Evolutionary conservation across 92 coral and sea anemone genomes (phyloP).

Genomic region (Meandrina meandrites): DNA sequence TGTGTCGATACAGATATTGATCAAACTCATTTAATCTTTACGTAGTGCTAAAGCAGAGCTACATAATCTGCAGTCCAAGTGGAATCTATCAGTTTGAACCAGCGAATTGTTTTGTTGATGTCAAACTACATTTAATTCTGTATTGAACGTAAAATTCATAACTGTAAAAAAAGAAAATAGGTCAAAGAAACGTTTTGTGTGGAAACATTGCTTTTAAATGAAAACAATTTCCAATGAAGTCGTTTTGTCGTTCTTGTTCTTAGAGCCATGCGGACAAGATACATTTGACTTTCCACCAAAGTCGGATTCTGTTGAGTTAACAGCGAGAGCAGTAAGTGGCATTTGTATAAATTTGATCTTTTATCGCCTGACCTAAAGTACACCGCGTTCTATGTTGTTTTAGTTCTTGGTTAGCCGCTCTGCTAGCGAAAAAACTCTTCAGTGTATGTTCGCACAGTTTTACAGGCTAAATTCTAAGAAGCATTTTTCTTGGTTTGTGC

Average conservation of each 20-base stretch:
- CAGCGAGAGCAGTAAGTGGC: conserved; percentile 85
- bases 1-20: too few relatives aligned
- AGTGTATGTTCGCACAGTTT: too few relatives aligned
- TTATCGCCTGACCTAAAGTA: background rate
- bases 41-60: too few relatives aligned
- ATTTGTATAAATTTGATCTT: background rate
- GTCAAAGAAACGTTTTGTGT: too few relatives aligned
- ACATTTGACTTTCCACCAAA: conserved; percentile 76
- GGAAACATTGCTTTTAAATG: background rate
- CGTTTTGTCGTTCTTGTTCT: conserved; percentile 6
- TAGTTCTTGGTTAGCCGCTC: too few relatives aligned
- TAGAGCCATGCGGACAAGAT: conserved; percentile 40
- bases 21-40: too few relatives aligned
- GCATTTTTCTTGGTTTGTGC: too few relatives aligned
- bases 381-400: too few relatives aligned
- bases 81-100: background rate
- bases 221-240: background rate
- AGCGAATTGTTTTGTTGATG: background rate
- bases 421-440: too few relatives aligned
- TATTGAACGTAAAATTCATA: background rate
- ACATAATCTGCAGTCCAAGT: background rate
- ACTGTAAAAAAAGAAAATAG: too few relatives aligned
- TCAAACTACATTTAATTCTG: too few relatives aligned
- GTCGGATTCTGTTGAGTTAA: conserved; percentile 77
- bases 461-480: too few relatives aligned